These are phyloP conservation scores for Danaus plexippus DNA, from an alignment of 1,140 invertebrate genomes.

Conservation along the genomic window DNA sequence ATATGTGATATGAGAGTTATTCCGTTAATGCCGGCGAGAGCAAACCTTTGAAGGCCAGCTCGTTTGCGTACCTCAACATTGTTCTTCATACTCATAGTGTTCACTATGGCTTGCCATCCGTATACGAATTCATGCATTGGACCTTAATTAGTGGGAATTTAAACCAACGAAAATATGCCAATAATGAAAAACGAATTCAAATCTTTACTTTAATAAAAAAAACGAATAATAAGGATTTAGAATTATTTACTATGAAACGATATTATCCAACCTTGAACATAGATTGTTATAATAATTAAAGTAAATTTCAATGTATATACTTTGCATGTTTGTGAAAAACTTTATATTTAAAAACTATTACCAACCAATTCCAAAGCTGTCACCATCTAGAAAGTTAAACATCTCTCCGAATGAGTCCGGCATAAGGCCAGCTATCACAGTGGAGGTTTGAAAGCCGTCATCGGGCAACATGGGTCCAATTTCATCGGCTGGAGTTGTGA, in stretches of 20 bases:
- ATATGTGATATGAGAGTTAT: constrained; percentile 59
- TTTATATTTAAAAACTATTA: not conserved
- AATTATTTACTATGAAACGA: no score
- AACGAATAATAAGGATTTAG: not conserved
- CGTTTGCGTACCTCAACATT: constrained; percentile 63
- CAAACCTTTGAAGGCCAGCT: constrained; percentile 56
- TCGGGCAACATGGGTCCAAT: constrained; percentile 48
- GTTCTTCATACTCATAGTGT: constrained; percentile 66
- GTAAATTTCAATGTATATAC: no score
- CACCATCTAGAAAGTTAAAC: constrained; percentile 62
- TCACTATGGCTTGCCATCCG: constrained; percentile 62
- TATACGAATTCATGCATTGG: constrained; percentile 66
- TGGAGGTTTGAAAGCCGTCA: constrained; percentile 39
- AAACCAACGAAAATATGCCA: no score
- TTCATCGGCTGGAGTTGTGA: constrained; percentile 49
- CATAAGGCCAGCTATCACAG: constrained; percentile 56
- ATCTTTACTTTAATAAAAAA: not conserved
- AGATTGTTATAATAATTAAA: no score
- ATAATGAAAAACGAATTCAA: no score
- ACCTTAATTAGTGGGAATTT: constrained; percentile 22
- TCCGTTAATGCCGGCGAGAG: constrained; percentile 59
- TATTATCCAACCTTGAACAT: no score
- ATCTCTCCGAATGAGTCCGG: constrained; percentile 56
- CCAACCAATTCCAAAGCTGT: constrained; percentile 62
- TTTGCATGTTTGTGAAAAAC: not conserved